Percentiles rank a stretch among this genome's conserved stretches.
phyloP scores from a whole-genome alignment of 1,140 invertebrate species.

The Drosophila lini region DNA sequence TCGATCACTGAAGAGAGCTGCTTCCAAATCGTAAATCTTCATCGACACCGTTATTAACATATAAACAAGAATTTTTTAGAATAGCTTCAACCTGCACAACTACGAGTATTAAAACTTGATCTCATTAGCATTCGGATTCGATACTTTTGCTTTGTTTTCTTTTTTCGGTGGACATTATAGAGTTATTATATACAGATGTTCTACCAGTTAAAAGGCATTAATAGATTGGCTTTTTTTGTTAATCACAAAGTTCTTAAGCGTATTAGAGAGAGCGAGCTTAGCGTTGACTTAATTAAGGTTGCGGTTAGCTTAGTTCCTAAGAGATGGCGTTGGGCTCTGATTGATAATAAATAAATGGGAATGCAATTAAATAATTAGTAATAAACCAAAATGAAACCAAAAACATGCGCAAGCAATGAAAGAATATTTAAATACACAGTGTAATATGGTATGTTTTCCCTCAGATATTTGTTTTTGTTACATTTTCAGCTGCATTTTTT shows the following conservation, averaged over 20 bases:
- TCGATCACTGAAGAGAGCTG: no score
- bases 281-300: conserved; percentile 20
- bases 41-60: conserved; percentile 11
- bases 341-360: conserved; percentile 43
- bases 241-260: conserved; percentile 20
- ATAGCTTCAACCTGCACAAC: conserved; percentile 47
- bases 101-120: conserved; percentile 35
- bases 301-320: conserved; percentile 36
- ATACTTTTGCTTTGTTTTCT: conserved; percentile 53
- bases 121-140: conserved; percentile 80
- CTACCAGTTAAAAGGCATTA: conserved; percentile 46
- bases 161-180: conserved; percentile 15
- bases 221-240: conserved; percentile 16
- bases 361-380: conserved; percentile 33
- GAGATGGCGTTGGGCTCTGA: conserved; percentile 32
- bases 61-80: conserved; percentile 23
- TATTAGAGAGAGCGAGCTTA: conserved; percentile 17
- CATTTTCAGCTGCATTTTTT: conserved; percentile 19
- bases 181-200: conserved; percentile 59
- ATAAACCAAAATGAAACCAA: conserved; percentile 42
- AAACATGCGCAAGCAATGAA: conserved; percentile 59
- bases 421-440: conserved; percentile 24
- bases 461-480: conserved; percentile 6
- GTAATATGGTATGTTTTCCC: neutral
- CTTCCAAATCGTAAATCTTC: conserved; percentile 15